These are phyloP conservation scores for Conops quadrifasciatus DNA, from an alignment of 2,888 invertebrate genomes.

Conservation along the genomic window DNA sequence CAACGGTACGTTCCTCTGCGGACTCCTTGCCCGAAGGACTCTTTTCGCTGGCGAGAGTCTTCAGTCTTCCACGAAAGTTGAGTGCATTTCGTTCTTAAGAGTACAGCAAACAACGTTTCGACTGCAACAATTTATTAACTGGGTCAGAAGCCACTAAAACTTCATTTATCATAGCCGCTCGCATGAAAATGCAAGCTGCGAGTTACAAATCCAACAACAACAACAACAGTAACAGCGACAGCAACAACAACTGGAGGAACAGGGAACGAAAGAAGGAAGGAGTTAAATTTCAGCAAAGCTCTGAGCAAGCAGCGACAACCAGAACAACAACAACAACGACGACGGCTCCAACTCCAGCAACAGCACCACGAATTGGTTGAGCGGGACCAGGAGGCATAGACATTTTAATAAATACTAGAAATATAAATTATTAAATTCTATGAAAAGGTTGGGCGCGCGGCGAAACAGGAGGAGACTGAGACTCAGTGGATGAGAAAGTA, in stretches of 20 bases:
- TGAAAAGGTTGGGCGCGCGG: too few relatives aligned
- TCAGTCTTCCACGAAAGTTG: not conserved
- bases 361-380: too few relatives aligned
- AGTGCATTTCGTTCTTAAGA: conserved; percentile 13
- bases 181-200: conserved; percentile 23
- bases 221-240: not conserved
- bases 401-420: too few relatives aligned
- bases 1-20: too few relatives aligned
- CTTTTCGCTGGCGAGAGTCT: too few relatives aligned
- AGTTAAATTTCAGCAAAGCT: not conserved
- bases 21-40: too few relatives aligned
- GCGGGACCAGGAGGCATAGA: too few relatives aligned
- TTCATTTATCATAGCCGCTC: conserved; percentile 60
- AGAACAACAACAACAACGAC: not conserved
- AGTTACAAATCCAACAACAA: not conserved
- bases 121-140: conserved; percentile 63
- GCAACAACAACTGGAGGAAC: conserved; percentile 2
- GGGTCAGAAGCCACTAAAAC: conserved; percentile 64
- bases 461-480: too few relatives aligned
- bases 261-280: too few relatives aligned
- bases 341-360: too few relatives aligned
- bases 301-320: not conserved
- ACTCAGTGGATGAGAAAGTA: too few relatives aligned
- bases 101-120: conserved; percentile 33
- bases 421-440: too few relatives aligned